These are phyloP conservation scores for Cataglyphis altisquamis DNA, from an alignment of 2,888 invertebrate species.

Conservation along the genomic window DNA sequence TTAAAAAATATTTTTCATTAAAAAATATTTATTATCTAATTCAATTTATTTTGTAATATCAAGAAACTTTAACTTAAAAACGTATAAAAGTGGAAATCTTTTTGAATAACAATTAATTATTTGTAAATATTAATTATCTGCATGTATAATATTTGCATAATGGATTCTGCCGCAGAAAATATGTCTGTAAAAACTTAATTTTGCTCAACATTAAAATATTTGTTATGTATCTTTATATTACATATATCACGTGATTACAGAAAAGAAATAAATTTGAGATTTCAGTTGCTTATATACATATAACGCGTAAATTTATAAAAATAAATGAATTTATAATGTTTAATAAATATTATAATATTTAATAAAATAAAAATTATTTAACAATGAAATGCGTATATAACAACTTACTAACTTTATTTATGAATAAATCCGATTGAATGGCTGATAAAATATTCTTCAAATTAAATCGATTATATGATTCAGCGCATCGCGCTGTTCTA, in stretches of 20 bases:
- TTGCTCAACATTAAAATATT: not conserved
- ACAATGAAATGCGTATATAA: constrained; percentile 8
- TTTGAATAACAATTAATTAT: constrained; percentile 16
- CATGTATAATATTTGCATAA: constrained; percentile 9
- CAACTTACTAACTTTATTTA: constrained; percentile 20
- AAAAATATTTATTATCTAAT: not conserved
- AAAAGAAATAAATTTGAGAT: not conserved
- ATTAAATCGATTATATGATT: constrained; percentile 50
- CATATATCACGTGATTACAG: not conserved
- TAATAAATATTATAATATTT: not conserved
- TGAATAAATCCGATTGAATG: constrained; percentile 32
- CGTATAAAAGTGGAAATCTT: constrained; percentile 18
- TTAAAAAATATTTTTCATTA: not conserved
- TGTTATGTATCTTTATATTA: not conserved
- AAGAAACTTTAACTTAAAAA: not conserved
- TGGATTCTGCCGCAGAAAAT: not conserved
- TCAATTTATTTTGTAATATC: constrained; percentile 12
- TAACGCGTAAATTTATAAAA: constrained; percentile 12
- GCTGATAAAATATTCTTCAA: constrained; percentile 37
- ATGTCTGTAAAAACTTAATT: not conserved
- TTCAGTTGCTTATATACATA: not conserved
- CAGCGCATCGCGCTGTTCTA: constrained; percentile 11
- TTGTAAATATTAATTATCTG: not conserved
- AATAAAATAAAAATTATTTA: not conserved
- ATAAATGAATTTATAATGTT: not conserved